phyloP scores from a whole-genome alignment of 2,888 invertebrate genomes.

The Lithophane ornitopus region DNA sequence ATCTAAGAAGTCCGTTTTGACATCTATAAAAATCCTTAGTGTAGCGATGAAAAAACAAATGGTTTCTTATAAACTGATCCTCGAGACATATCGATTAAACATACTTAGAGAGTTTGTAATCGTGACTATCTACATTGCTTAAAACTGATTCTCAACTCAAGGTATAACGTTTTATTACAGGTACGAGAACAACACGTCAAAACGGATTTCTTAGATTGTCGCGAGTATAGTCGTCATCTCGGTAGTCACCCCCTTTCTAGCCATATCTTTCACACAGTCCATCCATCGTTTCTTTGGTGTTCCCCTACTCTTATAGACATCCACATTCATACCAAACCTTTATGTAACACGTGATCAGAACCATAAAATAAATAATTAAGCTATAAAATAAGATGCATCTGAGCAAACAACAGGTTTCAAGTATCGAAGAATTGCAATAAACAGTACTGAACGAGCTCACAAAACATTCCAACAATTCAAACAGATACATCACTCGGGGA shows the following conservation, averaged over 20 bases:
- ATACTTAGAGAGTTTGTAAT: no score
- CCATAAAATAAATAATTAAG: slow-evolving; percentile 13
- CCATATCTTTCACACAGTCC: not conserved
- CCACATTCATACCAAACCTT: not conserved
- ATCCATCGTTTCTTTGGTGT: not conserved
- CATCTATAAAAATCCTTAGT: no score
- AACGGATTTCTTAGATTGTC: no score
- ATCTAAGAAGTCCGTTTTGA: no score
- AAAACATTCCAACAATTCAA: slow-evolving; percentile 30
- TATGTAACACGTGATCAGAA: not conserved
- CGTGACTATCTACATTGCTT: no score
- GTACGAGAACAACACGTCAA: no score
- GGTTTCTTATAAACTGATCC: no score
- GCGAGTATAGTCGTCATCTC: no score
- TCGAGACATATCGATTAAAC: no score
- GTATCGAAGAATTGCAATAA: slow-evolving; percentile 28
- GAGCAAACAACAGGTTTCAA: slow-evolving; percentile 29
- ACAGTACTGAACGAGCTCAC: slow-evolving; percentile 5
- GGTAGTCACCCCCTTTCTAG: not conserved
- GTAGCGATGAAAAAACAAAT: no score
- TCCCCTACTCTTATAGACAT: not conserved
- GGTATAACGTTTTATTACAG: no score
- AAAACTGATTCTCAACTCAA: no score
- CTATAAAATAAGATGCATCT: slow-evolving; percentile 33
- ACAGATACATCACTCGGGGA: slow-evolving; percentile 20